Evolutionary conservation across 2,113 vertebrate genomes (phyloP).

Genomic region (Mormyrus lacerda): DNA sequence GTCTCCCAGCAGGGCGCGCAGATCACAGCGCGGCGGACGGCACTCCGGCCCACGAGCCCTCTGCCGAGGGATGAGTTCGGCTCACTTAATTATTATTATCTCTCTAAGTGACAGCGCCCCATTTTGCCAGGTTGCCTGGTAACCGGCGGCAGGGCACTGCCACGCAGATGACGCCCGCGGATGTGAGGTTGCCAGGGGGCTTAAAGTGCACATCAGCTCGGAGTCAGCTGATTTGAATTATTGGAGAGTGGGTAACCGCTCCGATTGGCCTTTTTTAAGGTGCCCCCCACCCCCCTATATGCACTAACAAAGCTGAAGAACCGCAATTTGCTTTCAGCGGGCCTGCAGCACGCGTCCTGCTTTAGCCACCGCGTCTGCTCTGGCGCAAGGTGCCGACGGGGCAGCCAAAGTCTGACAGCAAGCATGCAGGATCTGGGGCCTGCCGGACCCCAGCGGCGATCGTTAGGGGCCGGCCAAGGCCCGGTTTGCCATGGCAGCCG

Average conservation of each 20-base stretch:
- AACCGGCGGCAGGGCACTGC: neutral
- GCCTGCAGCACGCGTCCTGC: neutral
- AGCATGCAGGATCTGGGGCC: neutral
- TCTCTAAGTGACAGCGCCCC: neutral
- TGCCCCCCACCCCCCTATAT: neutral
- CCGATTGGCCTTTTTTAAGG: neutral
- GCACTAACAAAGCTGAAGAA: neutral
- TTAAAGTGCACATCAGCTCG: neutral
- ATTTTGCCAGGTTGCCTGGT: neutral
- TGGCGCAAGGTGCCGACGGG: neutral
- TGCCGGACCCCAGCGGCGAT: neutral
- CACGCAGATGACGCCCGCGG: neutral
- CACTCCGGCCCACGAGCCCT: neutral
- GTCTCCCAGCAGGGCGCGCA: neutral
- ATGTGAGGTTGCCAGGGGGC: neutral
- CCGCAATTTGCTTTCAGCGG: neutral
- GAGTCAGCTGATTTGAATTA: neutral
- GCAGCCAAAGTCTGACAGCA: neutral
- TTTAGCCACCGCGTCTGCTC: neutral
- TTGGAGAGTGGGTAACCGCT: neutral
- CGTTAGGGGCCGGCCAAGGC: neutral
- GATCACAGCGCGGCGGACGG: neutral
- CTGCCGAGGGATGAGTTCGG: neutral
- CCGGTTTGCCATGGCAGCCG: neutral
- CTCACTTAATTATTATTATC: neutral